These are phyloP conservation scores for Drosophila insularis DNA, from an alignment of 1,140 invertebrate species.

Conservation along the genomic window DNA sequence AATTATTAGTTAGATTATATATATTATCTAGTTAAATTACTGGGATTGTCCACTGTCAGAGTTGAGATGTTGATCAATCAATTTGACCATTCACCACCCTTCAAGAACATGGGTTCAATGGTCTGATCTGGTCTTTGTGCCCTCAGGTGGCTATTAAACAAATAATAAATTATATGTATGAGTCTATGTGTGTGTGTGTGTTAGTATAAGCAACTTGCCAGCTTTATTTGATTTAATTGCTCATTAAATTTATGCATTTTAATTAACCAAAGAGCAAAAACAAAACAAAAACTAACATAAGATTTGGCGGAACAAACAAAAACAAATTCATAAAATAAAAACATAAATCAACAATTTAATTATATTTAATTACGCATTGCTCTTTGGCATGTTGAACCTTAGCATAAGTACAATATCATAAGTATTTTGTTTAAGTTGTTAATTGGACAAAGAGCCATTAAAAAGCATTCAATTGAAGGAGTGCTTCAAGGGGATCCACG, in stretches of 20 bases:
- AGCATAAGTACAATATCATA: constrained; percentile 46
- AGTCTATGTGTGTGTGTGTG: neutral
- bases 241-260: constrained; percentile 50
- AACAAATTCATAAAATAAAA: neutral
- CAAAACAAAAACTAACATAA: constrained; percentile 32
- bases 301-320: neutral
- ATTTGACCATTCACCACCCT: constrained; percentile 1
- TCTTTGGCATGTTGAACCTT: constrained; percentile 57
- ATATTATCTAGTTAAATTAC: neutral
- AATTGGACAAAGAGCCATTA: constrained; percentile 59
- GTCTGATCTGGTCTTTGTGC: constrained; percentile 23
- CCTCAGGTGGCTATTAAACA: constrained; percentile 20
- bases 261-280: constrained; percentile 21
- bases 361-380: constrained; percentile 62
- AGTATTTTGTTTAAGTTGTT: constrained; percentile 35
- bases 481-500: neutral
- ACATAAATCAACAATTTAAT: constrained; percentile 28
- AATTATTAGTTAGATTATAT: neutral
- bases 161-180: constrained; percentile 12
- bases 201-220: constrained; percentile 9
- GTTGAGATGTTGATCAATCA: neutral
- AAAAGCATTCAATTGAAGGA: neutral
- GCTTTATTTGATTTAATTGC: constrained; percentile 51
- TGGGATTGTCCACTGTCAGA: neutral
- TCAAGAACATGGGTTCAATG: constrained; percentile 33